Evolutionary conservation across 2,888 invertebrate species (phyloP), one percentile per base, ranked within the genome.

Genomic region (Myopa tessellatipennis): DNA sequence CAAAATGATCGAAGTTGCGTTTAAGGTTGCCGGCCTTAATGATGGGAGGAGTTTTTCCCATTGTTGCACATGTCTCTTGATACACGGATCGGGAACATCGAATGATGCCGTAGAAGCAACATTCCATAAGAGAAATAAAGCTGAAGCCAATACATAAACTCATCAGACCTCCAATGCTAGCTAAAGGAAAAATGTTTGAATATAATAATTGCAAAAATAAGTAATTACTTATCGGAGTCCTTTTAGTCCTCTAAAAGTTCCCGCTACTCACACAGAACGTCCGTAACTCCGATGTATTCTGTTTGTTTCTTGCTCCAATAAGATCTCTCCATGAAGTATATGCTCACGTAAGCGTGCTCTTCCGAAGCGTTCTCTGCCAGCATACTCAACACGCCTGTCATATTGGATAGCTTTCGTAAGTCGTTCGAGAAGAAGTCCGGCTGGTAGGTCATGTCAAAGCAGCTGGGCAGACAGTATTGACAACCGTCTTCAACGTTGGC

Each of bases 231-330:
- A n/a, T n/a, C n/a, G n/a, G n/a, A n/a, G n/a, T n/a, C n/a, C n/a
- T n/a, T n/a, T n/a, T n/a, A n/a, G n/a, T n/a, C n/a, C n/a, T n/a
- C n/a, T n/a, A n/a, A n/a, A n/a, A n/a, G n/a, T 34, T 18, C 5
- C 34, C 16, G 10, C 26, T 82, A 79, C 68, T 84, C 82, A 95
- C 95, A 95, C 73, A 95, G 88, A 88, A 95, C 94, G 88, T 95
- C 95, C 0, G 95, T 93, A 72, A 95, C 92, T 65, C 95, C 95
- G 85, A 94, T 95, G 76, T 95, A 91, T 87, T 95, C 94, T 70
- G 93, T 94, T 88, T 95, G 95, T 2, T 93, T 92, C 82, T 91
- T 92, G 82, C 93, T 92, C 65, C 92, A 91, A 84, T 94, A 95
- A 38, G 93, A 92, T 70, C 92, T 92, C 63, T 93, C 92, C 82